Conservation (phyloP, 2,113 vertebrate genomes). For the Geococcyx californianus region DNA sequence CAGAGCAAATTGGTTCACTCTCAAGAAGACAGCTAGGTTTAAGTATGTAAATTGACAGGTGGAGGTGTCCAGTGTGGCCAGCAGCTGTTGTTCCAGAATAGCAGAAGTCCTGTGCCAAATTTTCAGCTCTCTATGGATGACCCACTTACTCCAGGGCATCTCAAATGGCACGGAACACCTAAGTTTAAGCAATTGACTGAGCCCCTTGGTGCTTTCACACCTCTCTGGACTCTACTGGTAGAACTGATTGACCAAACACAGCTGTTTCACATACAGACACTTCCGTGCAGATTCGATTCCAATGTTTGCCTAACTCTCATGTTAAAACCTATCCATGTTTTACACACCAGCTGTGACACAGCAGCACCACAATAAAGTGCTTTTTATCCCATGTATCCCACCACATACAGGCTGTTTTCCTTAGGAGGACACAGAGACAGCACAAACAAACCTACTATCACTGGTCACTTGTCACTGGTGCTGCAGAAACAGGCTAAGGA, state of each 20-base stretch:
- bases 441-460: not conserved
- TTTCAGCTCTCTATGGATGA: not conserved
- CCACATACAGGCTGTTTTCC: not conserved
- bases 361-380: not conserved
- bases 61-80: not conserved
- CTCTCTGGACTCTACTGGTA: not conserved
- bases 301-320: not conserved
- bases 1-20: not conserved
- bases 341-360: not conserved
- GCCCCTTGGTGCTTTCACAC: not conserved
- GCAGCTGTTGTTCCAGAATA: not conserved
- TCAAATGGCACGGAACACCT: not conserved
- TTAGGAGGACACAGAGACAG: not conserved
- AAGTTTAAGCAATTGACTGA: fast-evolving
- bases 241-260: not conserved
- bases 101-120: not conserved
- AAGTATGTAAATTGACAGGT: not conserved
- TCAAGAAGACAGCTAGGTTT: not conserved
- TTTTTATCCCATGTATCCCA: not conserved
- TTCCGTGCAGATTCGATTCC: not conserved
- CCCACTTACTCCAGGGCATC: not conserved
- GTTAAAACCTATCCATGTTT: not conserved
- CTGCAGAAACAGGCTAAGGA: not conserved
- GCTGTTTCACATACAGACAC: not conserved
- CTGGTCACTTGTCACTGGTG: not conserved